Evolutionary conservation across 2,888 invertebrate genomes (phyloP).

Genomic region (Troides helena): DNA sequence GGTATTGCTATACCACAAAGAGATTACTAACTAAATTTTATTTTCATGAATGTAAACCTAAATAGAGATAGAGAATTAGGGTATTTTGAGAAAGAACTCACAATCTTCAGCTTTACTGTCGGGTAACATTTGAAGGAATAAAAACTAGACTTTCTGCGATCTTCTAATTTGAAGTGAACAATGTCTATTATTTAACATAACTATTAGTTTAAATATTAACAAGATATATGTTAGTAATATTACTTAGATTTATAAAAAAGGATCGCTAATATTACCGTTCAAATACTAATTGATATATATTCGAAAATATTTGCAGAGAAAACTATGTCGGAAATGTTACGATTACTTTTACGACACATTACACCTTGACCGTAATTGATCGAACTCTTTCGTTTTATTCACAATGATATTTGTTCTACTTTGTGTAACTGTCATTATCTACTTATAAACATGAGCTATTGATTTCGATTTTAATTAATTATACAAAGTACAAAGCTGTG

Average conservation of each 20-base stretch:
- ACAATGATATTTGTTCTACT: constrained; percentile 33
- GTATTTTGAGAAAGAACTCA: no score
- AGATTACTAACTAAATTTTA: no score
- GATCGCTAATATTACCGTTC: neutral
- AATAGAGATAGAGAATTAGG: no score
- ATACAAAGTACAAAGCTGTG: constrained; percentile 14
- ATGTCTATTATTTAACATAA: neutral
- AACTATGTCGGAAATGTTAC: neutral
- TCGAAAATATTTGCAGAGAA: neutral
- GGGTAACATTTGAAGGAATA: no score
- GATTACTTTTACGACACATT: constrained; percentile 32
- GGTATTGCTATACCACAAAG: no score
- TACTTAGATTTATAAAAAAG: neutral
- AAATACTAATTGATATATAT: neutral
- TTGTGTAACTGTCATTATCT: constrained; percentile 10
- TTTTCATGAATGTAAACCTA: no score
- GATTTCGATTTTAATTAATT: constrained; percentile 14
- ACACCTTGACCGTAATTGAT: constrained; percentile 43
- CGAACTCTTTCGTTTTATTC: constrained; percentile 38
- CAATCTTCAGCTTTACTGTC: no score
- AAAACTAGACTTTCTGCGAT: no score
- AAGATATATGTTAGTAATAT: neutral
- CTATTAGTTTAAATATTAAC: neutral
- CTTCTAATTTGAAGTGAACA: neutral
- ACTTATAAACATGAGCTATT: neutral